phyloP scores from a whole-genome alignment of 2,113 vertebrate genomes.

The Bambusicola thoracicus region DNA sequence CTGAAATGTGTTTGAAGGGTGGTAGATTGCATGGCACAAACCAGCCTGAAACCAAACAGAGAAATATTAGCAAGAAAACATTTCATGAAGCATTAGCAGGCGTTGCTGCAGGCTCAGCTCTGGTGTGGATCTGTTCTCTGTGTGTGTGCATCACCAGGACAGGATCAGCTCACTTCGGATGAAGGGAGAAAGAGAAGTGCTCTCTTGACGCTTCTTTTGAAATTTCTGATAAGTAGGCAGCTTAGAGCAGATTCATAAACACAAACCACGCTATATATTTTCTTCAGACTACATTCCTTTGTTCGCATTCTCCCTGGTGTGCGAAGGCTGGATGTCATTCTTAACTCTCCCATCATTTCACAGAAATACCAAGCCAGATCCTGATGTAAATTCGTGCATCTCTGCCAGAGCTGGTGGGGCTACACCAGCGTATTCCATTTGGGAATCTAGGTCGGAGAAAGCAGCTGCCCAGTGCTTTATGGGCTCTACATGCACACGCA shows the following conservation, averaged over 20 bases:
- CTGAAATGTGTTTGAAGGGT: not conserved
- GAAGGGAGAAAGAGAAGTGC: not conserved
- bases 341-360: not conserved
- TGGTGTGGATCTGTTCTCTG: not conserved
- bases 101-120: not conserved
- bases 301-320: not conserved
- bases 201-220: not conserved
- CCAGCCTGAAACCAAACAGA: not conserved
- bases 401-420: conserved; percentile 11
- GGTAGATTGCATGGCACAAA: not conserved
- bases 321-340: not conserved
- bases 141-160: not conserved
- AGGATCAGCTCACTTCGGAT: not conserved
- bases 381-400: not conserved
- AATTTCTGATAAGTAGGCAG: not conserved
- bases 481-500: not conserved
- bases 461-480: conserved; percentile 44
- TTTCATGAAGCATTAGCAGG: not conserved
- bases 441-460: conserved; percentile 28
- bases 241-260: not conserved
- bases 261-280: accelerated
- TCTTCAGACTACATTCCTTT: not conserved
- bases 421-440: not conserved
- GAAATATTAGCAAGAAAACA: not conserved
- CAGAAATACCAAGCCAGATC: not conserved